Base-by-base conservation (phyloP, 2,797 vertebrate species). In the Microchirus variegatus region DNA sequence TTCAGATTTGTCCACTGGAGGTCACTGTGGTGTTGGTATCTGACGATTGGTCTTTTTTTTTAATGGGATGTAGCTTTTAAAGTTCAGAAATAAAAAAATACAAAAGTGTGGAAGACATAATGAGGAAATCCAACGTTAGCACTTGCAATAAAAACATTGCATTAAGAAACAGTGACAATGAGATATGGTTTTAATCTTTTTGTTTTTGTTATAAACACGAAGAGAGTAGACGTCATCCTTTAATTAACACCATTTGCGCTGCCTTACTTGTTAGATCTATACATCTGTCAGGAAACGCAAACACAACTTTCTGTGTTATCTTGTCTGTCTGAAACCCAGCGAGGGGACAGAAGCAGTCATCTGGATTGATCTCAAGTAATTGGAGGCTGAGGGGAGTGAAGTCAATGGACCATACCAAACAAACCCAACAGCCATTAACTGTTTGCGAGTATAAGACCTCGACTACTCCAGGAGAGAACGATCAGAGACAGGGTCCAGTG, bases 281-380 rank as follows among this genome's bases (percentile, higher is more conserved):
- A 14, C 13, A 42, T 19, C n/a, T 46, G 60, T 59, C 50, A 76
- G 73, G 57, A 13, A 70, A 60, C 64, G 51, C 51, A 57, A 54
- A 58, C 68, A 53, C 61, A 43, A 66, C 38, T 64, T 70, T 65
- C 47, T 22, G 49, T 72, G 54, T 77, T 67, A 66, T 63, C 54
- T 42, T 70, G 73, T 71, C 59, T 35, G 64, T 64, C 67, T 81
- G 72, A 75, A 70, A 57, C n/a, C 65, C 74, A 51, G 19, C 9
- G 54, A 73, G 58, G 78, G 60, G 74, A 78, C 82, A 73, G 78
- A 80, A 57, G 75, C 89, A 91, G 78, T 91, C 89, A 89, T 78
- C 82, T 89, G 89, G 63, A 91, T 86, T 90, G 87, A 90, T 92
- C 87, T 81, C 65, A 71, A 75, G 74, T 92, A 93, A 92, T 91